Conservation (phyloP, 2,888 invertebrate species). For the Smittia sp. region DNA sequence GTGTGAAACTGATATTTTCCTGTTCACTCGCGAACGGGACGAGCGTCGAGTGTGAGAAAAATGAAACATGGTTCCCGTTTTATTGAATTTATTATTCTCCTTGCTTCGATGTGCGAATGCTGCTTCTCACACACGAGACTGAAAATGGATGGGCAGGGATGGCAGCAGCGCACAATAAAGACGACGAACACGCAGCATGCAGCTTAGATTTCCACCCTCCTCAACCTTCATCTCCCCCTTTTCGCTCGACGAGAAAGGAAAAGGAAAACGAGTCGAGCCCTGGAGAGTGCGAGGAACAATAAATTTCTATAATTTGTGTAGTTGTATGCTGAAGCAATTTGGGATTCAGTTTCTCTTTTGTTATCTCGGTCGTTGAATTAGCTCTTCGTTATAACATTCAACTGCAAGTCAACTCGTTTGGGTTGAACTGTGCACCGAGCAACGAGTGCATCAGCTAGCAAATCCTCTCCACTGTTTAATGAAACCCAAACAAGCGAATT, state of each 20-base stretch:
- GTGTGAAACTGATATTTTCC: neutral
- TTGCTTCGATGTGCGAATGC: neutral
- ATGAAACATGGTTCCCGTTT: constrained; percentile 30
- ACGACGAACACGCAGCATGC: neutral
- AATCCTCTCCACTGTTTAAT: neutral
- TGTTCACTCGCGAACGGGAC: neutral
- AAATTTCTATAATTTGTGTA: constrained; percentile 40
- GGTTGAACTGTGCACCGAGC: neutral
- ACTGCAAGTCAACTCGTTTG: neutral
- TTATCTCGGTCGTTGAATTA: neutral
- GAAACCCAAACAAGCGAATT: neutral
- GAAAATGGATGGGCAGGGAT: neutral
- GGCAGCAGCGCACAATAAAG: neutral
- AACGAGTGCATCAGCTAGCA: neutral
- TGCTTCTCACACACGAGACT: constrained; percentile 21
- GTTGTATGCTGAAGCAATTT: constrained; percentile 34
- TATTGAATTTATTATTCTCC: constrained; percentile 9
- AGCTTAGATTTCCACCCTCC: neutral
- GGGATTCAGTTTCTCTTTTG: constrained; percentile 28
- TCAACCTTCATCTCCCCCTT: neutral
- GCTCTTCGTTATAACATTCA: neutral
- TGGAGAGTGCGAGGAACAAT: constrained; percentile 30
- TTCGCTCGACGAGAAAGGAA: constrained; percentile 18
- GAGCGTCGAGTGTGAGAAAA: constrained; percentile 23
- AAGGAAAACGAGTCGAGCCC: neutral